phyloP scores from a whole-genome alignment of 2,888 invertebrate species.

The Iselma pallidipennis region DNA sequence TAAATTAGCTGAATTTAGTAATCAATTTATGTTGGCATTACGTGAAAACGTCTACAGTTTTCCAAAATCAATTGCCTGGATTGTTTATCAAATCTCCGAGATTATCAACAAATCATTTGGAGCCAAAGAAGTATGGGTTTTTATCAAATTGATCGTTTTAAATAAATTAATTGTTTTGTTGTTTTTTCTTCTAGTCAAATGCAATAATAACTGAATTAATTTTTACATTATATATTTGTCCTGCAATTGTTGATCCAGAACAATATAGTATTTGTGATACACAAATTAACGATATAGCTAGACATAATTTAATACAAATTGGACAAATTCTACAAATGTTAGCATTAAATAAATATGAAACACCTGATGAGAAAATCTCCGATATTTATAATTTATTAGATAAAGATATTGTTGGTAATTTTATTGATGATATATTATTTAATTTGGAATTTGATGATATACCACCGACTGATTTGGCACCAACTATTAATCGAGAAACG shows the following conservation, averaged over 20 bases:
- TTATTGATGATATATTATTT: conserved; percentile 71
- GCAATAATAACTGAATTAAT: conserved; percentile 89
- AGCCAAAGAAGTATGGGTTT: conserved; percentile 57
- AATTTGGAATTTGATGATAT: conserved; percentile 47
- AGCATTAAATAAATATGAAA: conserved; percentile 80
- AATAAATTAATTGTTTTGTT: too few species aligned
- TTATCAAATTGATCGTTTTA: too few species aligned
- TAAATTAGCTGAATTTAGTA: conserved; percentile 77
- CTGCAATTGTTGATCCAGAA: conserved; percentile 95
- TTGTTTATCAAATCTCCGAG: conserved; percentile 83
- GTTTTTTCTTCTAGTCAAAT: conserved; percentile 54
- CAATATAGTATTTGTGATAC: conserved; percentile 92
- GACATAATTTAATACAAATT: conserved; percentile 88
- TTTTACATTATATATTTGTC: conserved; percentile 92
- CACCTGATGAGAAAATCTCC: conserved; percentile 70
- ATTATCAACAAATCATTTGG: conserved; percentile 65
- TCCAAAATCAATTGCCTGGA: conserved; percentile 87
- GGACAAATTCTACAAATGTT: conserved; percentile 93
- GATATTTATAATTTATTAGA: conserved; percentile 84
- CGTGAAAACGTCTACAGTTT: conserved; percentile 87
- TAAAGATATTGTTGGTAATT: conserved; percentile 75
- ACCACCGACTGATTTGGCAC: conserved; percentile 55
- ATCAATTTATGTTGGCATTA: conserved; percentile 80
- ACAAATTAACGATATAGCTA: conserved; percentile 86
- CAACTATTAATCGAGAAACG: conserved; percentile 65